Evolutionary conservation across 2,888 invertebrate species (phyloP).

Genomic region (Volucella inanis): DNA sequence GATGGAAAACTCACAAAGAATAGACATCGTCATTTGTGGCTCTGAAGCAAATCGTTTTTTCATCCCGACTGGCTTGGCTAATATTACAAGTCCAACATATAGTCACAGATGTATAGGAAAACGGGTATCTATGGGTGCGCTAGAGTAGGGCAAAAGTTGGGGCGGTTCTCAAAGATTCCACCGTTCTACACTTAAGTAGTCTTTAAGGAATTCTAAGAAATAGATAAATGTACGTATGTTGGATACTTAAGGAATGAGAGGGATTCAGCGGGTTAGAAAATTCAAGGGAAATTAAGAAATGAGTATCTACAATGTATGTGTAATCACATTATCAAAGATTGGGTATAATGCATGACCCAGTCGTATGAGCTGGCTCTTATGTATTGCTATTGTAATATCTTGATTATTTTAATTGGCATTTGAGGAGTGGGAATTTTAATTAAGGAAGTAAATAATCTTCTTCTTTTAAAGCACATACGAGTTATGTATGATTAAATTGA

Average conservation of each 20-base stretch:
- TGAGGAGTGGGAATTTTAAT: no score
- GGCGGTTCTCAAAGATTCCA: neutral
- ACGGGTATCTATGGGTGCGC: no score
- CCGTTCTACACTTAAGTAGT: slow-evolving; percentile 10
- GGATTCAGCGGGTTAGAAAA: slow-evolving; percentile 64
- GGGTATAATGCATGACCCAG: no score
- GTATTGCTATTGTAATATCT: no score
- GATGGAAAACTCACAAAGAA: slow-evolving; percentile 55
- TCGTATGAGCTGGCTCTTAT: no score
- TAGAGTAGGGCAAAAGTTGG: no score
- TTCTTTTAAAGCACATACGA: no score
- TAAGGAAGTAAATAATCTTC: no score
- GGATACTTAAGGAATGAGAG: slow-evolving; percentile 38
- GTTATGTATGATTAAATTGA: no score
- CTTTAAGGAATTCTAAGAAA: slow-evolving; percentile 50
- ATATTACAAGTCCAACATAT: slow-evolving; percentile 17
- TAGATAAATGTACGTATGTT: slow-evolving; percentile 30
- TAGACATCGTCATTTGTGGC: slow-evolving; percentile 41
- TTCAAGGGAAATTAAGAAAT: slow-evolving; percentile 47
- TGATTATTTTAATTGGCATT: no score
- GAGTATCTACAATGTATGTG: slow-evolving; percentile 38
- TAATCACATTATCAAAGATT: slow-evolving; percentile 42
- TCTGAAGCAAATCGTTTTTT: slow-evolving; percentile 30
- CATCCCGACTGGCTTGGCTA: slow-evolving; percentile 1
- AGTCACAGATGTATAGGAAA: neutral